Base-by-base conservation (phyloP, 2,888 invertebrate genomes). In the Caenorhabditis plicata region DNA sequence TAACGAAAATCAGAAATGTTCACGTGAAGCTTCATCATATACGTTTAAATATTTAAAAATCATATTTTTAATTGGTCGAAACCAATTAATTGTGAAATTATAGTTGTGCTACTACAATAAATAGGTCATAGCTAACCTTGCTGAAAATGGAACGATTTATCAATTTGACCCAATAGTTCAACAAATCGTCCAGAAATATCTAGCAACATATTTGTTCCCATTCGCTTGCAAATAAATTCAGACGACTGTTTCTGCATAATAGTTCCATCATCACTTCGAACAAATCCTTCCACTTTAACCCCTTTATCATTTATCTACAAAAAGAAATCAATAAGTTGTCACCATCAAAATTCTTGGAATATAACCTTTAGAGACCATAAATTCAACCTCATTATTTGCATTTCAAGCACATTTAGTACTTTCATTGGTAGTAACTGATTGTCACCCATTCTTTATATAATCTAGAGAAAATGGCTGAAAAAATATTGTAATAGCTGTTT, bases 361-460 rank as follows among this genome's bases (percentile, higher is more conserved):
- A 13, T 48, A 19, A 61, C 60, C 39, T 61, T 54, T 3, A 61
- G 46, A 1, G 54, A 49, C 60, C 60, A 61, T 22, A 61, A 15
- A 17, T 50, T 50, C n/a, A 61, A 35, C 5, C 39, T 42, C 27
- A 54, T 8, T 15, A 50, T 47, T 15, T 54, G 50, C 51, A 54
- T 54, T 31, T 61, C 51, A 8, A 54, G 15, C 11, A 61, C 54
- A 61, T 61, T 54, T 47, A 50, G 60, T n/a, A 60, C 49, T 13
- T 49, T 42, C n/a, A 26, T 36, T 4, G 60, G 60, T 9, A 60
- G 25, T 19, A 60, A 19, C 9, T 39, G 26, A 1, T 23, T 45
- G 8, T 53, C 49, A 15, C 25, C 49, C 60, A 60, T 60, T 22
- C 13, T 19, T 11, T 15, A 25, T 20, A 11, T 26, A 20, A 0